Evolutionary conservation across 2,113 vertebrate species (phyloP), one percentile per base, ranked within the genome.

Genomic region (Chlorocebus sabaeus): DNA sequence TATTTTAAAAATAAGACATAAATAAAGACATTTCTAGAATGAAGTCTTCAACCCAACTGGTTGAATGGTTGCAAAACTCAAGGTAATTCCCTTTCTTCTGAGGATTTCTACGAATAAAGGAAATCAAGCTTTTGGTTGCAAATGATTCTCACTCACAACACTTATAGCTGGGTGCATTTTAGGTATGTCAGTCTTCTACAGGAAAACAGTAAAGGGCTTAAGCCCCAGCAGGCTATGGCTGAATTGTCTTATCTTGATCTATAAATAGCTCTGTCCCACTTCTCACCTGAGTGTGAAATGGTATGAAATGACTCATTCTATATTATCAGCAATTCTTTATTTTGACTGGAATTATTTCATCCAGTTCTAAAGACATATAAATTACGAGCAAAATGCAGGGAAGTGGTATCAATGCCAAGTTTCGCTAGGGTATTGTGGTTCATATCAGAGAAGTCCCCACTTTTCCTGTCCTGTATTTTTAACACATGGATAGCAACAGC

Each of bases 321-420:
- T 61, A 92, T 98, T 95, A 97, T 96, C 97, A 97, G 93, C 48
- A 91, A 89, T 90, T 97, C 97, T 87, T 96, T 98, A 97, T 98
- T 98, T 98, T 96, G 20, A 93, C 45, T 97, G 86, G 97, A 97
- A 97, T 97, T 97, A 98, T 97, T 95, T 95, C 61, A 80, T 61
- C 96, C 95, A 91, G 90, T 96, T 98, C 98, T 96, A 97, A 97
- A 64, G 89, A 94, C 97, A 95, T 94, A 97, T 96, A 98, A 98
- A 98, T 95, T 95, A 96, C 70, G 85, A 97, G 92, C 93, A 98
- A 99, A 99, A 99, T 98, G 96, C 98, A 98, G 97, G 98, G 98
- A 99, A 99, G 96, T 98, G 68, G 59, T 93, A 10, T 76, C 81
- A 59, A 86, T 95, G 97, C 98, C 98, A 98, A 98, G 96, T 98